Evolutionary conservation across 64 coral and sea anemone genomes (phyloP).

Genomic region (Cladopsammia gracilis): DNA sequence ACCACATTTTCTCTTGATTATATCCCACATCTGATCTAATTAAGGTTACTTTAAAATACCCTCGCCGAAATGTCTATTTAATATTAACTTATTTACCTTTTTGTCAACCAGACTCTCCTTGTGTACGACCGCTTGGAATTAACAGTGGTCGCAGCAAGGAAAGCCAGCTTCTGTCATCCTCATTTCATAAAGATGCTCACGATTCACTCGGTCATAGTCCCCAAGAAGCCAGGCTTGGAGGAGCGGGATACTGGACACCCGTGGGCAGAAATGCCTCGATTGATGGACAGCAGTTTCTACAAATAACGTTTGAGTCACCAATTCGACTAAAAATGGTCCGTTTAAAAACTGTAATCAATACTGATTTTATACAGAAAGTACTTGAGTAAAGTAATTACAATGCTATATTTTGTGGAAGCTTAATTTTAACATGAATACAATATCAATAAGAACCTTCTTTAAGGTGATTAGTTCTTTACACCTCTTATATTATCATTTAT

Average conservation of each 20-base stretch:
- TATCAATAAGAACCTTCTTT: too few species aligned
- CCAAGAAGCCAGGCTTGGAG: conserved; percentile 1
- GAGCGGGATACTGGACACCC: not conserved
- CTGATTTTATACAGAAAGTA: too few species aligned
- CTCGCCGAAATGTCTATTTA: too few species aligned
- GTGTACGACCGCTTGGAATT: not conserved
- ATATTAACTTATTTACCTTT: not conserved
- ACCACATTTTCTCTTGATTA: too few species aligned
- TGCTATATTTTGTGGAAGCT: too few species aligned
- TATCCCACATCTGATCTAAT: too few species aligned
- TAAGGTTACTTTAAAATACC: too few species aligned
- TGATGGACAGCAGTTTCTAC: conserved; percentile 18
- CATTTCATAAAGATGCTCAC: not conserved
- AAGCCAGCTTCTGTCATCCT: not conserved
- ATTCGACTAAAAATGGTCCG: not conserved
- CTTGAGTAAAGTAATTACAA: too few species aligned
- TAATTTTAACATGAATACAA: too few species aligned
- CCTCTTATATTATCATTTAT: too few species aligned
- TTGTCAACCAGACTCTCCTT: not conserved
- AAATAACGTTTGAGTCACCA: not conserved
- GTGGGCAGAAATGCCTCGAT: not conserved
- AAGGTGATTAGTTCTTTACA: too few species aligned
- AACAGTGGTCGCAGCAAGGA: conserved; percentile 14
- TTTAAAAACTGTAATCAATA: not conserved
- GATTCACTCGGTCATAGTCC: not conserved